A percentile compares a stretch with the other conserved stretches of the same genome.
Evolutionary conservation across 2,113 vertebrate genomes (phyloP).

Genomic region (Ameiurus melas): DNA sequence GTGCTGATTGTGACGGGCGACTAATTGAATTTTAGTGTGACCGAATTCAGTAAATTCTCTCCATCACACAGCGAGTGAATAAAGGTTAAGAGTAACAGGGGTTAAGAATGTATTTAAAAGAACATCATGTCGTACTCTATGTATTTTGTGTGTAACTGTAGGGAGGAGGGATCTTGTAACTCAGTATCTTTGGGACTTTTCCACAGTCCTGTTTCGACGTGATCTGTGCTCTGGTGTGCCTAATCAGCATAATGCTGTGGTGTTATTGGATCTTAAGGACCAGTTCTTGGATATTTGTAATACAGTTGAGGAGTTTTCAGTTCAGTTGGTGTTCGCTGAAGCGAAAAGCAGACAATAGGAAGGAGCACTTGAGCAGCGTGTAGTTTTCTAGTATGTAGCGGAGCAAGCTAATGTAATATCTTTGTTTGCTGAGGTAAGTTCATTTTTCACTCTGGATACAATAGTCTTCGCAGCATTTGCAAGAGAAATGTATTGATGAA

Average conservation of each 20-base stretch:
- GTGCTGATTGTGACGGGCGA: constrained; percentile 11
- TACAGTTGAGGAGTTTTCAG: background rate
- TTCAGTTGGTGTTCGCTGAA: background rate
- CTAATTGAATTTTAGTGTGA: constrained; percentile 12
- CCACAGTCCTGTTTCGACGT: background rate
- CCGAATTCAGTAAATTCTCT: background rate
- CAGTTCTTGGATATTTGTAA: background rate
- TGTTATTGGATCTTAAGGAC: background rate
- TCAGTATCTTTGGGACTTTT: constrained; percentile 47
- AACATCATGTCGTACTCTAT: background rate
- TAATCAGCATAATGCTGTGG: constrained; percentile 1
- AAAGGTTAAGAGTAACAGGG: background rate
- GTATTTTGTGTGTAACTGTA: background rate
- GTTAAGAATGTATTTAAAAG: background rate
- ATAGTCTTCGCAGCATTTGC: background rate
- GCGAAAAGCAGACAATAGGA: background rate
- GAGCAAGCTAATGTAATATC: too few species aligned
- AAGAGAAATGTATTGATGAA: background rate
- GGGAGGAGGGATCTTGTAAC: background rate
- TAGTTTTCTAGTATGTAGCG: background rate
- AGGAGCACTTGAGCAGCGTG: background rate
- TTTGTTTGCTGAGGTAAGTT: too few species aligned
- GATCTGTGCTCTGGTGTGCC: background rate
- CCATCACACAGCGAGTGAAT: background rate
- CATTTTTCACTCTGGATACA: background rate